Evolutionary conservation across 2,113 vertebrate genomes (phyloP), one percentile per base, ranked within the genome.

Genomic region (Hippocampus comes): DNA sequence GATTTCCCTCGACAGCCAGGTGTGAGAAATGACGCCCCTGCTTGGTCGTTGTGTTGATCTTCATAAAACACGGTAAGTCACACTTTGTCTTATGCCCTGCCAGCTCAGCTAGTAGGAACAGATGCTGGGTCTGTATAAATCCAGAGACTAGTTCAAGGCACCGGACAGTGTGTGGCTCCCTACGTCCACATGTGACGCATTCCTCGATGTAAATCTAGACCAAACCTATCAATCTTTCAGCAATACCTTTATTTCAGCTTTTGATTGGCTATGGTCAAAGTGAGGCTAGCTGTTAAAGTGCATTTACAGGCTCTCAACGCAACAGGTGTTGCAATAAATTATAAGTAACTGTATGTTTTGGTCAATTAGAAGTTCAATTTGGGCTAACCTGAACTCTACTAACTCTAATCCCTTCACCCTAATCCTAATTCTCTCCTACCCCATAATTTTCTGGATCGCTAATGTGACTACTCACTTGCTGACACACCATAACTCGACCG

Each of bases 1-100:
- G 11, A 46, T 90, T 70, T 64, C 72, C 42, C 80, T 87, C 4
- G 34, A 84, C 41, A 75, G 61, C 55, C 75, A 75, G 0, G 75
- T 84, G 69, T 88, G 88, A 87, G 67, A 77, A 20, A 12, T 12
- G 15, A 30, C 3, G 2, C 11, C 20, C 5, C 46, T 66, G 27
- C 20, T 63, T 60, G 59, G 63, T 30, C 11, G 53, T 23, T 9
- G 18, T 70, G 63, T 64, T 4, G 57, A 56, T 73, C 78, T 74
- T 71, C 72, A 38, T 59, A 73, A 48, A 66, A 48, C 43, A 30
- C 14, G 25, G 65, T 67, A 67, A 34, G 27, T 34, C 27, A 9
- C 17, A 61, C 25, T 10, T 9, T 10, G 18, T 5, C 49, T 51
- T 17, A 48, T 15, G 46, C 15, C 46, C 9, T 12, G 46, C 46